A percentile compares a stretch with the other conserved stretches of the same genome.
These are phyloP conservation scores for Barypeithes pellucidus DNA, from an alignment of 2,888 invertebrate species.

Conservation along the genomic window DNA sequence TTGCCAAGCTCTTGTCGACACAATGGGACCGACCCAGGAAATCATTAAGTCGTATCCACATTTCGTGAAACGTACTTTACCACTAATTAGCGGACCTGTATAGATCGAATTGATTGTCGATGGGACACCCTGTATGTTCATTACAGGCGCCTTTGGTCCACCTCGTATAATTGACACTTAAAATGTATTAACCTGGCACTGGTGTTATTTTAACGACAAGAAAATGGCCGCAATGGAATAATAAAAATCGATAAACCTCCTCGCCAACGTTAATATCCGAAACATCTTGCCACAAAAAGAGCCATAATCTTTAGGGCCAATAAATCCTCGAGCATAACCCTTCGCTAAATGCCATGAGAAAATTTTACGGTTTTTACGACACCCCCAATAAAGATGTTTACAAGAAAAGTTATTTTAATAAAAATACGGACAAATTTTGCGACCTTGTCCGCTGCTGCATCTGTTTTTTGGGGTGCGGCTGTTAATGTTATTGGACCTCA, in stretches of 20 bases:
- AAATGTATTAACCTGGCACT: not conserved
- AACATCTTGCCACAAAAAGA: slow-evolving; percentile 50
- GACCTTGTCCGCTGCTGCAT: slow-evolving; percentile 10
- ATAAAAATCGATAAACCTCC: slow-evolving; percentile 6
- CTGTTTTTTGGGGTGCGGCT: slow-evolving; percentile 16
- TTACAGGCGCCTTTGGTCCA: too few relatives aligned
- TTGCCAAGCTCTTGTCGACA: too few relatives aligned
- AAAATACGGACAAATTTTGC: slow-evolving; percentile 27
- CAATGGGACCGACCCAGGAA: too few relatives aligned
- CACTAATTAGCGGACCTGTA: too few relatives aligned
- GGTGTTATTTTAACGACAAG: not conserved
- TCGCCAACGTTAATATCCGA: slow-evolving; percentile 14
- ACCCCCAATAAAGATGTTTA: slow-evolving; percentile 45
- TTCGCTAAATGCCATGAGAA: slow-evolving; percentile 44
- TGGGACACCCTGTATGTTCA: too few relatives aligned
- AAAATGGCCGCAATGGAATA: slow-evolving; percentile 1
- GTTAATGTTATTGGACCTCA: slow-evolving; percentile 19
- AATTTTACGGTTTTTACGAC: slow-evolving; percentile 52
- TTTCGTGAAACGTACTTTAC: too few relatives aligned
- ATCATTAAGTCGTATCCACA: too few relatives aligned
- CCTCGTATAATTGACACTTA: too few relatives aligned
- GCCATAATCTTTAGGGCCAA: slow-evolving; percentile 52
- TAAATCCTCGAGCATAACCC: slow-evolving; percentile 46
- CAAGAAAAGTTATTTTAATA: slow-evolving; percentile 38
- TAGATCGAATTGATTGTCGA: too few relatives aligned